A percentile compares a stretch with the other conserved stretches of the same genome.
Conservation (phyloP, 2,797 vertebrate genomes). For the Notamacropus eugenii region DNA sequence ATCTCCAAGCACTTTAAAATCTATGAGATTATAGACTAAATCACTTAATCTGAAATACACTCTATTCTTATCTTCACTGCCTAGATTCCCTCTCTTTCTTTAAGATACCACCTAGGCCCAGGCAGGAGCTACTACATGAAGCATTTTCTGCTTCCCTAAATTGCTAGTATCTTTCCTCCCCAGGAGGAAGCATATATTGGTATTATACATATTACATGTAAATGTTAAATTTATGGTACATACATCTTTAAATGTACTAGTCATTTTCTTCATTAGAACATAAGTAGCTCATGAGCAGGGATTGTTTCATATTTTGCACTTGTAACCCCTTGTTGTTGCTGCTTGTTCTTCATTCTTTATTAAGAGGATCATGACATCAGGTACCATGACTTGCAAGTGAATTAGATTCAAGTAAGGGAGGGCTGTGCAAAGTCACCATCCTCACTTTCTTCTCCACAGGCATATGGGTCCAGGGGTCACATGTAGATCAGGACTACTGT, state of each 20-base stretch:
- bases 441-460: too few species aligned
- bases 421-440: too few species aligned
- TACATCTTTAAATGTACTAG: neutral
- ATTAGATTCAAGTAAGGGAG: too few species aligned
- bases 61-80: rapidly evolving
- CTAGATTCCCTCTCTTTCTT: rapidly evolving
- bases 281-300: neutral
- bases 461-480: too few species aligned
- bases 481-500: too few species aligned
- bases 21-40: too few species aligned
- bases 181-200: neutral
- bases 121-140: neutral
- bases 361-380: too few species aligned
- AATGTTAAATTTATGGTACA: neutral
- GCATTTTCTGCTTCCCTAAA: neutral
- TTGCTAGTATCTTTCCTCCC: neutral
- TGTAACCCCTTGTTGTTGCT: neutral
- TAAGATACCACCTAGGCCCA: neutral
- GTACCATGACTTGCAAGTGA: too few species aligned
- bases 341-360: too few species aligned
- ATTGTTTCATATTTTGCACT: neutral
- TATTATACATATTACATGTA: neutral
- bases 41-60: neutral
- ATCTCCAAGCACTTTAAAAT: neutral
- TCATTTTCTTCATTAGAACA: rapidly evolving